A percentile compares a stretch with the other conserved stretches of the same genome.
phyloP scores from a whole-genome alignment of 1,140 invertebrate species.

The Lucilia cuprina region DNA sequence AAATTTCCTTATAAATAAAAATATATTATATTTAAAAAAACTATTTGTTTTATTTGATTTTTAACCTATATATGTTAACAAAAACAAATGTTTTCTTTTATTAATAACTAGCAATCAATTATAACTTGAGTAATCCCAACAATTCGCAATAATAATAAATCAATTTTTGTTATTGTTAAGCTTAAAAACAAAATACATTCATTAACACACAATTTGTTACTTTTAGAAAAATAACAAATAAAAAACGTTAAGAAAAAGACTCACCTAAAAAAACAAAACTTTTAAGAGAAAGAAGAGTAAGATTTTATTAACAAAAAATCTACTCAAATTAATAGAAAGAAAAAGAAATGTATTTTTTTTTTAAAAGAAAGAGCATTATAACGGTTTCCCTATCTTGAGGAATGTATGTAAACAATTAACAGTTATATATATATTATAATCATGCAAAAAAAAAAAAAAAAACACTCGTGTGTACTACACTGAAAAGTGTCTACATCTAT shows the following conservation, averaged over 20 bases:
- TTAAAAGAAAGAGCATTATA: conserved; percentile 8
- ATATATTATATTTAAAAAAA: too few species aligned
- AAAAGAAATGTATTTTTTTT: neutral
- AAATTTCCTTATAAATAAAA: too few species aligned
- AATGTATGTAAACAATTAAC: conserved; percentile 31
- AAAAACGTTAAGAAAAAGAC: neutral
- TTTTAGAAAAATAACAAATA: neutral
- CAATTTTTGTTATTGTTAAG: too few species aligned
- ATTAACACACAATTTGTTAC: neutral
- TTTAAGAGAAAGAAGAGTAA: neutral
- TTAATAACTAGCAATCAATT: too few species aligned
- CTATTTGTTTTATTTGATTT: too few species aligned
- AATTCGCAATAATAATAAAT: too few species aligned
- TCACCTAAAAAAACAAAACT: neutral
- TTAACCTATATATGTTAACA: too few species aligned
- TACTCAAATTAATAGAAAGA: neutral
- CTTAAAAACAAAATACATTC: neutral
- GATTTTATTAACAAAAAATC: neutral
- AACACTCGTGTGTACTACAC: neutral
- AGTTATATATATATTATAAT: conserved; percentile 12
- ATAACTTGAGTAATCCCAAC: too few species aligned
- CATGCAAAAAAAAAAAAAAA: neutral
- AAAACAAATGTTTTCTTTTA: too few species aligned
- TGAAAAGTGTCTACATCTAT: too few species aligned
- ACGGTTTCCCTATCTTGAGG: neutral